Evolutionary conservation across 1,140 invertebrate genomes (phyloP).

Genomic region (Thaumatotibia leucotreta): DNA sequence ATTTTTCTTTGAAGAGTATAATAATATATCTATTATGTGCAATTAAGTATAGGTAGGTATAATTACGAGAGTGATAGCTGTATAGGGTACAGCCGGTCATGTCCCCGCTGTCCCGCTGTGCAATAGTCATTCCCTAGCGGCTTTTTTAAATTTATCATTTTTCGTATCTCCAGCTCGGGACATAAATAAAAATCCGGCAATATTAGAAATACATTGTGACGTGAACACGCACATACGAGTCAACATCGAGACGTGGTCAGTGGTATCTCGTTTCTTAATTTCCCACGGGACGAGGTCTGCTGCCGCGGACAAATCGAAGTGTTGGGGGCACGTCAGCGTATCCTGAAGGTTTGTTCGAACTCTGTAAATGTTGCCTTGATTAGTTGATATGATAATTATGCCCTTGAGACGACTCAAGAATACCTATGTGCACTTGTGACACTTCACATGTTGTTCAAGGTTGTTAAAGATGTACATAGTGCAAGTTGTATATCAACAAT

Average conservation of each 20-base stretch:
- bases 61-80: too few species aligned
- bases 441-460: too few species aligned
- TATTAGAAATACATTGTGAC: slow-evolving; percentile 12
- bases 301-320: slow-evolving; percentile 63
- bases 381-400: too few species aligned
- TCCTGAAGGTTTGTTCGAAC: too few species aligned
- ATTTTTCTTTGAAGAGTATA: too few species aligned
- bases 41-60: too few species aligned
- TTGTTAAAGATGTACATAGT: too few species aligned
- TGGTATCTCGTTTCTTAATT: slow-evolving; percentile 60
- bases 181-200: slow-evolving; percentile 6
- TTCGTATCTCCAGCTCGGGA: background rate
- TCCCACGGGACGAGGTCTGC: slow-evolving; percentile 52
- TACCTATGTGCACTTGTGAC: too few species aligned
- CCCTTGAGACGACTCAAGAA: too few species aligned
- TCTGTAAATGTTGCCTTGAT: too few species aligned
- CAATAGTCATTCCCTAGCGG: background rate
- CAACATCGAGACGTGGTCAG: slow-evolving; percentile 47
- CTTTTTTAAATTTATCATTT: background rate
- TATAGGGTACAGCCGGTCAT: background rate
- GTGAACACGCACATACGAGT: slow-evolving; percentile 15
- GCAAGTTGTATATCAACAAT: too few species aligned
- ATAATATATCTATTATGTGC: too few species aligned
- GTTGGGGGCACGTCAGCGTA: slow-evolving; percentile 33
- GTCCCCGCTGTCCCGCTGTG: background rate